Evolutionary conservation across 2,113 vertebrate genomes (phyloP), one percentile per base, ranked within the genome.

Genomic region (Onychostruthus taczanowskii): DNA sequence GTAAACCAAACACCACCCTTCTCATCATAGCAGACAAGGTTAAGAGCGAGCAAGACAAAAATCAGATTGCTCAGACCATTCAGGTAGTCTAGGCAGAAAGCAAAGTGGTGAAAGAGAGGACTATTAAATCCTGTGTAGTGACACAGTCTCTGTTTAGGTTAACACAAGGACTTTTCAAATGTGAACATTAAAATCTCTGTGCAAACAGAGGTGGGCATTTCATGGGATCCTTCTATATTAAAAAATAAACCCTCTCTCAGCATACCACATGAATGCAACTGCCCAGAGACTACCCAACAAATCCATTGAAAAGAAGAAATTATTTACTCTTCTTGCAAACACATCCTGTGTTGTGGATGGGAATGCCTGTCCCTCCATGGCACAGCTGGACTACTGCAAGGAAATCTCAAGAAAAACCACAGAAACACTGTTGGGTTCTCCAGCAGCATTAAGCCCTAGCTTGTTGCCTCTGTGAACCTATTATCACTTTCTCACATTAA

Each of bases 401-500:
- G 64, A 88, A 93, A 80, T n/a, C 63, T 56, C 68, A 53, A 47
- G 67, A 50, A 90, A 93, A 92, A n/a, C 0, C 72, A 55, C 43
- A 50, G 39, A 83, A 89, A 84, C 61, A 63, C 41, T 59, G 46
- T 37, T 59, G 91, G 64, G 84, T 84, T 93, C 93, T 80, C 75
- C 73, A 91, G 70, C 78, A 88, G 50, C 39, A 3, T 46, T 84
- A 93, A 90, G 75, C 44, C 72, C 84, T 68, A 89, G 91, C 75
- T 88, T 94, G 77, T 93, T 88, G 67, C 85, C 74, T 88, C 94
- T 73, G 59, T 55, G 91, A 91, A 56, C 90, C 91, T 86, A 86
- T 96, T 96, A 95, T 77, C 93, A 73, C 79, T 93, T 95, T 92
- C 96, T 95, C 83, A 93, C 82, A 82, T 81, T 95, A 92, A 95